Evolutionary conservation across 2,113 vertebrate species (phyloP).

Genomic region (Serilophus lunatus): DNA sequence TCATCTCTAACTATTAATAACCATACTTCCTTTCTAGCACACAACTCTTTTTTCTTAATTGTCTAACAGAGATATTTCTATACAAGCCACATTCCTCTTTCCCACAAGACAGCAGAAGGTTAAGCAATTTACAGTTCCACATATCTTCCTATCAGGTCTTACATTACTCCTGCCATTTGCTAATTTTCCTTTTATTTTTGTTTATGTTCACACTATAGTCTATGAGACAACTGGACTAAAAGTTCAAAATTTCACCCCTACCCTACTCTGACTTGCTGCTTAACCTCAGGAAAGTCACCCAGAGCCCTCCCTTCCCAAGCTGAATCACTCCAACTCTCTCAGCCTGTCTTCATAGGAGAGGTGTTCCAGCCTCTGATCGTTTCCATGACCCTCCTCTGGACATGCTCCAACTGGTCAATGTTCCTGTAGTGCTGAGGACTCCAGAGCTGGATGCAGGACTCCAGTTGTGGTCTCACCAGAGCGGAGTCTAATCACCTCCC

Average conservation of each 20-base stretch:
- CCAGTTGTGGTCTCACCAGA: neutral
- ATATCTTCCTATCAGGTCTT: neutral
- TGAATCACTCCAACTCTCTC: neutral
- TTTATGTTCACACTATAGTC: neutral
- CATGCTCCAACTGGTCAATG: neutral
- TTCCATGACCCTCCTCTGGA: neutral
- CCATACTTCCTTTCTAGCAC: constrained; percentile 34
- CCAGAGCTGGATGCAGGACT: fast-evolving
- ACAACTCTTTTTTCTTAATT: constrained; percentile 35
- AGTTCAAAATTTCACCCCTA: neutral
- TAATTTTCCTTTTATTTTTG: neutral
- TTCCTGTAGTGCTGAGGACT: neutral
- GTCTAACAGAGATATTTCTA: constrained; percentile 10
- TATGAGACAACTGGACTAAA: neutral
- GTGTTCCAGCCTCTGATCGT: neutral
- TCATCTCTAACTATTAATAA: constrained; percentile 54
- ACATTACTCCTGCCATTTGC: neutral
- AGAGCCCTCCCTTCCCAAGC: neutral
- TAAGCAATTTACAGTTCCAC: neutral
- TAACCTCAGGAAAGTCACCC: neutral
- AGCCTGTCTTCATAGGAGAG: neutral
- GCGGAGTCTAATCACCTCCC: neutral
- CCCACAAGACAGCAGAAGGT: neutral
- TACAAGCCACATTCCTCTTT: neutral
- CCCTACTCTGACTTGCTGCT: neutral